phyloP scores from a whole-genome alignment of 2,797 vertebrate genomes.

The Acanthurus lineatus region DNA sequence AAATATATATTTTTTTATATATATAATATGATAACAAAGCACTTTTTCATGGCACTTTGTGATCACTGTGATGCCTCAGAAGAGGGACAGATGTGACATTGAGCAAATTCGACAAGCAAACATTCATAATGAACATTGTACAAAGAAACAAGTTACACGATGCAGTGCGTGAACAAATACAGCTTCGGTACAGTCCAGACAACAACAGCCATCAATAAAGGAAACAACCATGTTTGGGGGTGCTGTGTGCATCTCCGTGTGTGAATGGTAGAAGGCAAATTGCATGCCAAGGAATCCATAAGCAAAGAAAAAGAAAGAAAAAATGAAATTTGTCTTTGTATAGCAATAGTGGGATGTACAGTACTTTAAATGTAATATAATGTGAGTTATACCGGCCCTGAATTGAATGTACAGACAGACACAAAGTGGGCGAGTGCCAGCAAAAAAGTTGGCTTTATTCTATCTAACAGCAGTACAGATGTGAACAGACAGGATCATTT shows the following conservation, averaged over 20 bases:
- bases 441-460: conserved; percentile 74
- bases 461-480: conserved; percentile 78
- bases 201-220: conserved; percentile 57
- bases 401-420: conserved; percentile 70
- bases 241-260: conserved; percentile 9
- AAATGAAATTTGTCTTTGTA: conserved; percentile 15
- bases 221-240: conserved; percentile 43
- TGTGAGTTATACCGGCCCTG: conserved; percentile 40
- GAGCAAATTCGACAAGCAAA: conserved; percentile 68
- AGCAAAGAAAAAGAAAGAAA: not conserved
- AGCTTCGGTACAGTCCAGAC: conserved; percentile 56
- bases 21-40: conserved; percentile 81
- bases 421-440: conserved; percentile 59
- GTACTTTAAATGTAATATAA: conserved; percentile 29
- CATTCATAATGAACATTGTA: conserved; percentile 71
- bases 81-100: conserved; percentile 71
- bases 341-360: conserved; percentile 18
- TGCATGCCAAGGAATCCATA: conserved; percentile 20
- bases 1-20: conserved; percentile 79
- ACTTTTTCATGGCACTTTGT: conserved; percentile 85
- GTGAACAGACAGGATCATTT: conserved; percentile 64
- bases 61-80: conserved; percentile 73
- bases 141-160: conserved; percentile 64
- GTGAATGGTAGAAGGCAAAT: conserved; percentile 24
- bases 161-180: conserved; percentile 61